Evolutionary conservation across 35 echinoderm and acorn worm genomes (phyloP).

Genomic region (Diadema setosum): DNA sequence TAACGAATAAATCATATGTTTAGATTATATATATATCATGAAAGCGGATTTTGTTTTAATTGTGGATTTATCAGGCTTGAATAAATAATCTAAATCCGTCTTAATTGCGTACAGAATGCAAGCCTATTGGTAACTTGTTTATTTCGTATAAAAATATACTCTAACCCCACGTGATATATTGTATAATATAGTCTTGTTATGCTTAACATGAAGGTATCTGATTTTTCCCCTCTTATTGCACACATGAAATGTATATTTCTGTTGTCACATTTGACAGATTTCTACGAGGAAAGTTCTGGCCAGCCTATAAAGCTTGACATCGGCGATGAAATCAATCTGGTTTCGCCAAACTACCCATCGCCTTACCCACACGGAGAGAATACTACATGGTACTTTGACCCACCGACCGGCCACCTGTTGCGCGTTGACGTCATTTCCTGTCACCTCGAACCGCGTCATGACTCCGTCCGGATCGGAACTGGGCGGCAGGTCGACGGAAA

Average conservation of each 20-base stretch:
- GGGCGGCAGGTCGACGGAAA: not conserved
- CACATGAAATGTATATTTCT: too few relatives aligned
- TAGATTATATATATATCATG: not conserved
- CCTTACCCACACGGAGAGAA: not conserved
- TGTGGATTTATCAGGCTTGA: not conserved
- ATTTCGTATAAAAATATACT: not conserved
- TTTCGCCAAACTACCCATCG: not conserved
- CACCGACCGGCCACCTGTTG: not conserved
- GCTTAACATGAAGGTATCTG: too few relatives aligned
- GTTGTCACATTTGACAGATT: too few relatives aligned
- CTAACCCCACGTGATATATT: too few relatives aligned
- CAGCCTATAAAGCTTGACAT: too few relatives aligned
- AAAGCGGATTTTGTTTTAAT: not conserved
- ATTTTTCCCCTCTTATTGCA: too few relatives aligned
- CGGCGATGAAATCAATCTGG: not conserved
- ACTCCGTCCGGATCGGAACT: not conserved
- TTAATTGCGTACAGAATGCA: not conserved
- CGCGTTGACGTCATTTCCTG: conserved; percentile 6
- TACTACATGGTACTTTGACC: not conserved
- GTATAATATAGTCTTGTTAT: too few relatives aligned
- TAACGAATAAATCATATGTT: too few relatives aligned
- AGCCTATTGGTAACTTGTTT: not conserved
- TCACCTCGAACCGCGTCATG: not conserved
- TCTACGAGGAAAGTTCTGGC: too few relatives aligned
- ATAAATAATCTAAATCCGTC: not conserved